Evolutionary conservation across 1,140 invertebrate genomes (phyloP), one percentile per base, ranked within the genome.

Genomic region (Eubasilissa regina): DNA sequence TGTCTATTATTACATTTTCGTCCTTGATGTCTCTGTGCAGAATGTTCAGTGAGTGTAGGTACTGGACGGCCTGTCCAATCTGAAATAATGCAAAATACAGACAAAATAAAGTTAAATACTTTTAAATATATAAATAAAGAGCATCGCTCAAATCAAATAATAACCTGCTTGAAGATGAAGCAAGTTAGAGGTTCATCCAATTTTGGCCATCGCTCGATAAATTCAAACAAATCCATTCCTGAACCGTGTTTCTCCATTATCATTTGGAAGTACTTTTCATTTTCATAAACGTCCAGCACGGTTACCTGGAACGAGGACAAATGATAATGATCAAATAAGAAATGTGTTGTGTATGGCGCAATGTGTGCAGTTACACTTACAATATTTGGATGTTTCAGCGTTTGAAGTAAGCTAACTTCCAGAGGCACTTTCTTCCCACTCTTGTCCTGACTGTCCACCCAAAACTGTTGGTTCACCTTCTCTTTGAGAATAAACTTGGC

Each of bases 241-340:
- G 90, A 91, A n/a, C 94, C 94, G 85, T 94, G 93, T 82, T 94
- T 94, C 85, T 94, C 94, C 94, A 95, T 95, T 15, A 95, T 93
- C 89, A 95, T 89, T 88, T 95, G 93, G 83, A 93, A 92, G 84
- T 92, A 94, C 56, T 92, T 89, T 1, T 92, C 91, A 84, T 94
- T 94, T 85, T 95, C 93, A 86, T 92, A 94, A 21, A 93, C 91
- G 84, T 95, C 94, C 55, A 94, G 79, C n/a, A 94, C 90, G 80
- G 91, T 89, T 0, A 92, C 89, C 89, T 91, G 81, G 0, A 83
- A 84, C 15, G 11, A 55, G 25, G 53, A 73, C 21, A 73, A 73
- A 3, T 19, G 17, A 11, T 15, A 17, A 3, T 60, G 56, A 19
- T 60, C 13, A 60, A 60, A 60, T 35, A 6, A 35, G 25, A n/a